Evolutionary conservation across 2,797 vertebrate species (phyloP).

Genomic region (Crenichthys baileyi): DNA sequence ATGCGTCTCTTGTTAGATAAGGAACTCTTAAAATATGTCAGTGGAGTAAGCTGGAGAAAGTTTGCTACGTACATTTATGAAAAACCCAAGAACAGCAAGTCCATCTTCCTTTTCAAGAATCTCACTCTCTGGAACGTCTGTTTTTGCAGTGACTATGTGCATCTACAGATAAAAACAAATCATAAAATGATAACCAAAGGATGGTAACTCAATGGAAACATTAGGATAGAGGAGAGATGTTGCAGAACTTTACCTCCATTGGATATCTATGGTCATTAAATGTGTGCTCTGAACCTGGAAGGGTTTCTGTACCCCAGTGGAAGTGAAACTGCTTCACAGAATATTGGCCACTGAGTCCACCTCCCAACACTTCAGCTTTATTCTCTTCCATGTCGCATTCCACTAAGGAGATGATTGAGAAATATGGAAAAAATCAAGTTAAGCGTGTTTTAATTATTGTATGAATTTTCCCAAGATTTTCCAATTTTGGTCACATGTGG

Average conservation of each 20-base stretch:
- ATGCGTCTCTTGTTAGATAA: neutral
- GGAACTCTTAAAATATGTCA: neutral
- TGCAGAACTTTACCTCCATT: conserved; percentile 73
- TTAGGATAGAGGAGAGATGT: neutral
- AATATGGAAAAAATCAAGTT: neutral
- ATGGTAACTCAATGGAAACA: neutral
- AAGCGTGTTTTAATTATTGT: neutral
- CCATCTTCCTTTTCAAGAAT: conserved; percentile 43
- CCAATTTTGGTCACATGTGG: neutral
- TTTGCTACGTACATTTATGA: conserved; percentile 68
- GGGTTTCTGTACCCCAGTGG: conserved; percentile 68
- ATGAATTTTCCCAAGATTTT: neutral
- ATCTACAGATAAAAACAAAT: conserved; percentile 59
- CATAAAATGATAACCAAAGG: neutral
- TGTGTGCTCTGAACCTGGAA: conserved; percentile 76
- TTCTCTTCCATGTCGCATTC: conserved; percentile 39
- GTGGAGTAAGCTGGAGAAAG: neutral
- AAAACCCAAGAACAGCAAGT: conserved; percentile 73
- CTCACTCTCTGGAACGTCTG: conserved; percentile 26
- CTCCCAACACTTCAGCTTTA: conserved; percentile 57
- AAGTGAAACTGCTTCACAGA: conserved; percentile 71
- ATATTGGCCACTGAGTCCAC: conserved; percentile 69
- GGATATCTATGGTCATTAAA: conserved; percentile 59
- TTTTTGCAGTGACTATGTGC: conserved; percentile 79
- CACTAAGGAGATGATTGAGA: conserved; percentile 45